Conservation (phyloP, 2,113 vertebrate species). For the Psammodynastes pulverulentus region DNA sequence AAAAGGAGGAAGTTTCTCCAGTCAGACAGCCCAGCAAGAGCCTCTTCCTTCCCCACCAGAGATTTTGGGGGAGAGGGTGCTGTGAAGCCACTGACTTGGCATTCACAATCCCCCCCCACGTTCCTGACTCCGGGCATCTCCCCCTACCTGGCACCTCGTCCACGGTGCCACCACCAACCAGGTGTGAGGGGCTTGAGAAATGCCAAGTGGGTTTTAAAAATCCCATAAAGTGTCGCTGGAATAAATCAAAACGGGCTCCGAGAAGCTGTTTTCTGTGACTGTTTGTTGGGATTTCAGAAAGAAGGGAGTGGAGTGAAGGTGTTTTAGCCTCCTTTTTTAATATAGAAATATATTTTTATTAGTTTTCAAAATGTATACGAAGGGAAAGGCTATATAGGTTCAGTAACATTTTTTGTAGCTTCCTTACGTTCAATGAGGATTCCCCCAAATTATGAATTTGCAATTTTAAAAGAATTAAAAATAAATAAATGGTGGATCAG, state of each 20-base stretch:
- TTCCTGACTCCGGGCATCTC: not conserved
- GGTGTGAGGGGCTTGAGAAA: not conserved
- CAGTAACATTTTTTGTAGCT: no score
- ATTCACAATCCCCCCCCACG: no score
- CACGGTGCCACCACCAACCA: not conserved
- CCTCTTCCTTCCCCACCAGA: not conserved
- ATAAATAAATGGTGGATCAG: no score
- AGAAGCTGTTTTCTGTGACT: not conserved
- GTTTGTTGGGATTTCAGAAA: not conserved
- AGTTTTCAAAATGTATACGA: no score
- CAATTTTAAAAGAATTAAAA: no score
- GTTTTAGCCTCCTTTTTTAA: not conserved
- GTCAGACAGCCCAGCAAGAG: no score
- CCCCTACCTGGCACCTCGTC: no score
- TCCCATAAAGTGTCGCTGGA: not conserved
- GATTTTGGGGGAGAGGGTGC: not conserved
- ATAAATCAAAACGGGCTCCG: not conserved
- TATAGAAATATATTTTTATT: no score
- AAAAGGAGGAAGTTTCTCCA: not conserved
- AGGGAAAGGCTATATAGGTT: no score
- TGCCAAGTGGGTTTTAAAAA: not conserved
- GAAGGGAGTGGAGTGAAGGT: not conserved
- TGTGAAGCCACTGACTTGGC: not conserved
- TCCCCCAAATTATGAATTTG: no score
- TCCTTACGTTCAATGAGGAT: no score